phyloP scores from a whole-genome alignment of 2,888 invertebrate species.

The Megastigmus dorsalis region DNA sequence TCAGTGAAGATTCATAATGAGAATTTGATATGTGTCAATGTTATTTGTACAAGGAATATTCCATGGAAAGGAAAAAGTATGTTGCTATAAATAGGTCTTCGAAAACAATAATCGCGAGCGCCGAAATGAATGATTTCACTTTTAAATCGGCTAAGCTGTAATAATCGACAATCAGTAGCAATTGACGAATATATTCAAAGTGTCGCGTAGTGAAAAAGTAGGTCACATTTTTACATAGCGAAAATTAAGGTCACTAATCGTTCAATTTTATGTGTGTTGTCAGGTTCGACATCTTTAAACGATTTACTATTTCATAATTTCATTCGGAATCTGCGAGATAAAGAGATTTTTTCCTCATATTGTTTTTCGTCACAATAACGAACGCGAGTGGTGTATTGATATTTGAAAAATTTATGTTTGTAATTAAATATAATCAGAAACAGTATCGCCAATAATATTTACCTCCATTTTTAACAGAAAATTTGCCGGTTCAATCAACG shows the following conservation, averaged over 20 bases:
- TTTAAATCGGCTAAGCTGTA: background rate
- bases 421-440: too few relatives aligned
- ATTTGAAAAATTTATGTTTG: too few relatives aligned
- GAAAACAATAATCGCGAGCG: background rate
- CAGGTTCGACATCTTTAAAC: background rate
- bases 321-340: too few relatives aligned
- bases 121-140: background rate
- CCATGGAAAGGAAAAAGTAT: conserved; percentile 1
- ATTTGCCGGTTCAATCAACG: too few relatives aligned
- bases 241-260: conserved; percentile 2
- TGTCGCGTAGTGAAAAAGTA: background rate
- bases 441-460: too few relatives aligned
- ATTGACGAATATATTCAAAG: background rate
- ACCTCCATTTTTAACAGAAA: too few relatives aligned
- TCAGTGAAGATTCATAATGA: background rate
- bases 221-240: background rate
- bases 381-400: too few relatives aligned
- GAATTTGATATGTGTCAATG: conserved; percentile 8
- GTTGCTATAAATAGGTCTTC: background rate
- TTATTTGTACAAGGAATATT: conserved; percentile 26
- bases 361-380: too few relatives aligned
- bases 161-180: background rate
- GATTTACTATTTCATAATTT: too few relatives aligned
- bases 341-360: too few relatives aligned
- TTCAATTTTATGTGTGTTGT: background rate